These are phyloP conservation scores for Beroe ovata DNA, from an alignment of 37 sponge, comb jelly and placozoan species.

Conservation along the genomic window DNA sequence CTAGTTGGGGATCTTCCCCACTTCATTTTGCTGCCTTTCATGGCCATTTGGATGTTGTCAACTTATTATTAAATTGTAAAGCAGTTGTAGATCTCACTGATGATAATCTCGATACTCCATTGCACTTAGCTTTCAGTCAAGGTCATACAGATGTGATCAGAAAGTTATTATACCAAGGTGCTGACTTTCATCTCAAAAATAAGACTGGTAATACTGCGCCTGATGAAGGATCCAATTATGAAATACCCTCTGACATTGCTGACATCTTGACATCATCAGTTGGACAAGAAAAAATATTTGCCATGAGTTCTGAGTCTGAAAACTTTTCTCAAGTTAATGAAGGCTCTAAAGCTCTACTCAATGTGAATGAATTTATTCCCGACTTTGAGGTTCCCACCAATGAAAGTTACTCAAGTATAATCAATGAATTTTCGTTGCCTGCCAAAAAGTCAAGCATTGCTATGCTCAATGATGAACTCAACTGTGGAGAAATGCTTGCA, in stretches of 20 bases:
- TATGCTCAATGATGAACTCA: background rate
- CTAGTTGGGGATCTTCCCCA: slow-evolving; percentile 26
- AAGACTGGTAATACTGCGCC: slow-evolving; percentile 17
- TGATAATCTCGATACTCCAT: slow-evolving; percentile 49
- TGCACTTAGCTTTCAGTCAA: slow-evolving; percentile 30
- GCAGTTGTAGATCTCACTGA: slow-evolving; percentile 21
- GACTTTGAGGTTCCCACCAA: slow-evolving; percentile 63
- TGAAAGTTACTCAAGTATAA: slow-evolving; percentile 58
- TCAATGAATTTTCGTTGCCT: slow-evolving; percentile 19
- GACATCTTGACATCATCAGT: background rate
- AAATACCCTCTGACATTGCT: background rate
- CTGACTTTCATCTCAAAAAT: background rate
- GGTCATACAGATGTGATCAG: slow-evolving; percentile 28
- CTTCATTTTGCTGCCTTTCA: slow-evolving; percentile 46
- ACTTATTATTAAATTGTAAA: background rate
- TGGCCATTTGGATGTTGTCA: background rate
- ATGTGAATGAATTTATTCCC: slow-evolving; percentile 31
- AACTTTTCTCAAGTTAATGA: background rate
- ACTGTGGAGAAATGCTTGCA: background rate
- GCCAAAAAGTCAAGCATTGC: background rate
- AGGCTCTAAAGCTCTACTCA: background rate
- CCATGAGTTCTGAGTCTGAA: background rate
- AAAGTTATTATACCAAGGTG: background rate
- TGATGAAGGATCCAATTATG: slow-evolving; percentile 2
- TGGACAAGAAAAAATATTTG: background rate